These are phyloP conservation scores for Adineta ricciae DNA, from an alignment of 2,888 invertebrate species.

Conservation along the genomic window DNA sequence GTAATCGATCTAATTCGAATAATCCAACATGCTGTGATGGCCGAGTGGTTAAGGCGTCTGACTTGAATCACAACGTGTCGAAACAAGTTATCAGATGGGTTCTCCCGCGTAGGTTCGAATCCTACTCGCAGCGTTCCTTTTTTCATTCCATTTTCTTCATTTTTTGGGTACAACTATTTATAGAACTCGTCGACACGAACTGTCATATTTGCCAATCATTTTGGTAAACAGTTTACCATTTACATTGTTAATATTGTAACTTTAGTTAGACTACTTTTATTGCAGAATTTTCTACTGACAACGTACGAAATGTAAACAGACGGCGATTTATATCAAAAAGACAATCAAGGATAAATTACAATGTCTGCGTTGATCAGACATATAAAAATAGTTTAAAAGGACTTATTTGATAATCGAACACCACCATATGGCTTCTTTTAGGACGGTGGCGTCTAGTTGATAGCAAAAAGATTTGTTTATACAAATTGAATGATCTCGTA, in stretches of 20 bases:
- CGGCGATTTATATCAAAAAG: background rate
- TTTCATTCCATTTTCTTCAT: background rate
- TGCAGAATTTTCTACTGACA: background rate
- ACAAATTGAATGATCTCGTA: too few relatives aligned
- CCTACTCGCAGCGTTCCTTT: slow-evolving; percentile 3
- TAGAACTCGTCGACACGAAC: too few relatives aligned
- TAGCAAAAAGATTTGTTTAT: too few relatives aligned
- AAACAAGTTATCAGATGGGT: background rate
- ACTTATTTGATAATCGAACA: background rate
- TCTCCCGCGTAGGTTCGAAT: slow-evolving; percentile 15
- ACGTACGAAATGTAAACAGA: background rate
- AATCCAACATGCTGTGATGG: background rate
- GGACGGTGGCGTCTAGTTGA: too few relatives aligned
- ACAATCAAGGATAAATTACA: background rate
- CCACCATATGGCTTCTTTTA: too few relatives aligned
- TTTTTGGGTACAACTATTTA: too few relatives aligned
- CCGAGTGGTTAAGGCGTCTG: slow-evolving; percentile 15
- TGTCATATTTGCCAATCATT: too few relatives aligned
- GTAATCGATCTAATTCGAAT: background rate
- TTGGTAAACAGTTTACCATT: background rate
- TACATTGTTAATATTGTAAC: background rate
- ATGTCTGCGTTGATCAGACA: background rate
- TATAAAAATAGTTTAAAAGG: background rate
- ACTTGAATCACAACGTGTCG: background rate
- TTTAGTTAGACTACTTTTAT: background rate